Percentiles rank a stretch among this genome's conserved stretches.
Evolutionary conservation across 2,113 vertebrate species (phyloP).

Genomic region (Poecile atricapillus): DNA sequence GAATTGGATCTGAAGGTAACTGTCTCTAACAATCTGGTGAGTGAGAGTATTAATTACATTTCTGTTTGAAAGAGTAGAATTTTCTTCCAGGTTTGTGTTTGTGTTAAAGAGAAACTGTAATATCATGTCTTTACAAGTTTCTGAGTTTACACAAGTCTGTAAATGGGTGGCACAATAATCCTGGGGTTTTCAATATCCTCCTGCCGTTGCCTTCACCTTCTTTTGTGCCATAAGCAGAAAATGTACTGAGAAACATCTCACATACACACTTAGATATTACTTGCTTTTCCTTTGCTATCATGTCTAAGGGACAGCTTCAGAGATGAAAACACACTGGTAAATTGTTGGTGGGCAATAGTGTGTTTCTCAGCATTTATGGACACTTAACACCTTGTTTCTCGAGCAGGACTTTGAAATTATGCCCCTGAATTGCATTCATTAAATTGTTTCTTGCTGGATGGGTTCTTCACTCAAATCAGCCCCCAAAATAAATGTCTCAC

Average conservation of each 20-base stretch:
- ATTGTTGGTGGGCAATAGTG: background rate
- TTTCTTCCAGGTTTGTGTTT: background rate
- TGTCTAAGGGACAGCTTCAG: background rate
- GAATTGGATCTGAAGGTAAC: background rate
- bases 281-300: background rate
- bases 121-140: background rate
- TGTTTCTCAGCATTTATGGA: background rate
- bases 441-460: background rate
- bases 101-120: background rate
- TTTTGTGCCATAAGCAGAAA: background rate
- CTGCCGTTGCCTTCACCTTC: background rate
- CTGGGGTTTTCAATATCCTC: background rate
- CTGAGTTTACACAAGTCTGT: background rate
- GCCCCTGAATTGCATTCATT: fast-evolving
- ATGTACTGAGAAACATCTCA: background rate
- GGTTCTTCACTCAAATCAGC: background rate
- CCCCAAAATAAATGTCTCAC: background rate
- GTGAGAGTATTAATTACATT: background rate
- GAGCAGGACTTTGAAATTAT: background rate
- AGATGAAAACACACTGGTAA: background rate
- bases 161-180: background rate
- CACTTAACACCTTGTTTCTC: background rate
- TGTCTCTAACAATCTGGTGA: background rate
- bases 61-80: background rate
- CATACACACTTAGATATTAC: background rate